phyloP scores from a whole-genome alignment of 2,113 vertebrate genomes.

The Myrmecobius fasciatus region DNA sequence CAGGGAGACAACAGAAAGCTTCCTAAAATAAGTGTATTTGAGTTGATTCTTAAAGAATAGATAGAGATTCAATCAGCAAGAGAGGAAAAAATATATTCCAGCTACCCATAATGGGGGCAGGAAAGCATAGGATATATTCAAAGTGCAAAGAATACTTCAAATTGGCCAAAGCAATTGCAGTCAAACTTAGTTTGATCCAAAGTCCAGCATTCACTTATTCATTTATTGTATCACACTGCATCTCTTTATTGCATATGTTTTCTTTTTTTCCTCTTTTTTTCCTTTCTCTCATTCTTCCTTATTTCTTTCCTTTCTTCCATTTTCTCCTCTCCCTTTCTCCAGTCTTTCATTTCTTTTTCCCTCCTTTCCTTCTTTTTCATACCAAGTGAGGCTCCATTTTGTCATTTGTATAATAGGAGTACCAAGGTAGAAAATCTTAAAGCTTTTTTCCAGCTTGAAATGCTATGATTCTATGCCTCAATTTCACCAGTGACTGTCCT shows the following conservation, averaged over 20 bases:
- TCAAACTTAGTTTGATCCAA: neutral
- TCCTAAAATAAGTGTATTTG: neutral
- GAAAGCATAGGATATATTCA: neutral
- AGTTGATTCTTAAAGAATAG: neutral
- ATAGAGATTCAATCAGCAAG: neutral
- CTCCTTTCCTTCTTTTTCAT: neutral
- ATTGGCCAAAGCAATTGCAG: neutral
- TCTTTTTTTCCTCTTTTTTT: neutral
- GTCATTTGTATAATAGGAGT: neutral
- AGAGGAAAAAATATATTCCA: neutral
- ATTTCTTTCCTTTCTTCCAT: neutral
- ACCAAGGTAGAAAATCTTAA: neutral
- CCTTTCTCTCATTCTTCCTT: neutral
- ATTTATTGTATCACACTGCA: neutral
- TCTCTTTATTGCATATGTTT: neutral
- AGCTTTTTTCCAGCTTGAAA: neutral
- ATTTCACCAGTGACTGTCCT: neutral
- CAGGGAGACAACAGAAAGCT: neutral
- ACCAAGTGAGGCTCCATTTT: neutral
- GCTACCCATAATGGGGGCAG: neutral
- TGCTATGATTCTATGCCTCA: neutral
- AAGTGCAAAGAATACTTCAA: neutral
- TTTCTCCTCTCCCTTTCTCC: neutral
- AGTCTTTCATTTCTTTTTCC: too few relatives aligned
- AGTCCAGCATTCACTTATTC: neutral